Evolutionary conservation across 2,888 invertebrate species (phyloP), one percentile per base, ranked within the genome.

Genomic region (Sarcophaga subvicina): DNA sequence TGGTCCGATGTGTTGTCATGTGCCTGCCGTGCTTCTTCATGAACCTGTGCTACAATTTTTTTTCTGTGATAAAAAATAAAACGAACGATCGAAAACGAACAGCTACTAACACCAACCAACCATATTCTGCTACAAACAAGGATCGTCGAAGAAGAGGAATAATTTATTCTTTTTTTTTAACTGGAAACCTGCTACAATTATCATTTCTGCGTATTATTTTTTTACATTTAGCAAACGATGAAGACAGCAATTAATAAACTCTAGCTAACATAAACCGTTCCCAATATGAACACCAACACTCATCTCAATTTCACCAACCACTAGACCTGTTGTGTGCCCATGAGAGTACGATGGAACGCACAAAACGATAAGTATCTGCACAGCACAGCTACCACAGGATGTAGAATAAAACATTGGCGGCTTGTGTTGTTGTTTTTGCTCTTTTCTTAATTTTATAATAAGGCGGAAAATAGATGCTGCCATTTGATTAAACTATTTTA

Each of bases 321-420:
- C 67, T 73, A 83, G 63, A 81, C 78, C 83, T 71, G 77, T 60
- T 70, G 49, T 69, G 72, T 67, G 54, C 17, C 20, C 62, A 45
- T 22, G 45, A 54, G 80, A 80, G 84, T 84, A 84, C 84, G 84
- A 76, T 84, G 87, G 79, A 87, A 84, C 81, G 84, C 81, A 84
- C 84, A 67, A 87, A 82, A 81, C 20, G n/a, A 64, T 73, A 47
- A 63, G n/a, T 47, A 67, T 73, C 14, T 76, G 71, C 67, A 83
- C 82, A 79, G 64, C 71, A 86, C 80, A 73, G 83, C 83, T 80
- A 75, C 76, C 62, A 63, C 79, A 66, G 76, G 60, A 70, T 79
- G 59, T 71, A 69, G 66, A 20, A 67, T 70, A 80, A 76, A 73
- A 78, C 25, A 59, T 25, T 64, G 60, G 67, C 71, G 71, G 78